These are phyloP conservation scores for Halocaridina rubra DNA, from an alignment of 2,888 invertebrate genomes.

Conservation along the genomic window DNA sequence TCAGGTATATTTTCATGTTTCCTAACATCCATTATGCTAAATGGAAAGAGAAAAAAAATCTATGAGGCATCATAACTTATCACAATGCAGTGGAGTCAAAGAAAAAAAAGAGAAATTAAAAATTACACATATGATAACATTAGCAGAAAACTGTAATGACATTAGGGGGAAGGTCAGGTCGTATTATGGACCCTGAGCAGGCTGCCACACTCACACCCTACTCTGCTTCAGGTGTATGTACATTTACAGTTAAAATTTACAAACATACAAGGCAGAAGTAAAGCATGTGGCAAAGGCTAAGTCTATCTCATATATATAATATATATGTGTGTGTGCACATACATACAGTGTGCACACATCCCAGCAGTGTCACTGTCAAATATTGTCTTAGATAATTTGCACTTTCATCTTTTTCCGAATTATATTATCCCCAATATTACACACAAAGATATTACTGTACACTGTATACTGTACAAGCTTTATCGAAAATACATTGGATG, in stretches of 20 bases:
- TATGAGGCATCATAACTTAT: slow-evolving; percentile 3
- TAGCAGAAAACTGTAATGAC: not conserved
- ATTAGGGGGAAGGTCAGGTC: slow-evolving; percentile 25
- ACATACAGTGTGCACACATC: slow-evolving; percentile 37
- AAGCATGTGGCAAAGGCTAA: slow-evolving; percentile 53
- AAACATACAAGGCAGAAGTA: slow-evolving; percentile 61
- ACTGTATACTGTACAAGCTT: slow-evolving; percentile 45
- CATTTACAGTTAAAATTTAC: slow-evolving; percentile 47
- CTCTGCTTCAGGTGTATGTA: slow-evolving; percentile 54
- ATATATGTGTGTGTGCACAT: slow-evolving; percentile 41
- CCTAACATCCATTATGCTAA: not conserved
- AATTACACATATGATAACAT: not conserved
- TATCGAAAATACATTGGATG: slow-evolving; percentile 29
- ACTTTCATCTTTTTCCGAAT: slow-evolving; percentile 19
- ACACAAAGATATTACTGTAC: slow-evolving; percentile 27
- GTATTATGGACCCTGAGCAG: slow-evolving; percentile 46
- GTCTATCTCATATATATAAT: slow-evolving; percentile 36
- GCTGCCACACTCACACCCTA: slow-evolving; percentile 44
- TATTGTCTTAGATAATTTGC: not conserved
- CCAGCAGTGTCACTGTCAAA: not conserved
- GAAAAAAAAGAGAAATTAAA: not conserved
- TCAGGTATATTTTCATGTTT: no score
- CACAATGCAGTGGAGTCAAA: slow-evolving; percentile 33
- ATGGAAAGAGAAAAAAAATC: not conserved
- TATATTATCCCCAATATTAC: slow-evolving; percentile 15